phyloP scores from a whole-genome alignment of 2,888 invertebrate genomes.

The Agrenia bidenticulata region DNA sequence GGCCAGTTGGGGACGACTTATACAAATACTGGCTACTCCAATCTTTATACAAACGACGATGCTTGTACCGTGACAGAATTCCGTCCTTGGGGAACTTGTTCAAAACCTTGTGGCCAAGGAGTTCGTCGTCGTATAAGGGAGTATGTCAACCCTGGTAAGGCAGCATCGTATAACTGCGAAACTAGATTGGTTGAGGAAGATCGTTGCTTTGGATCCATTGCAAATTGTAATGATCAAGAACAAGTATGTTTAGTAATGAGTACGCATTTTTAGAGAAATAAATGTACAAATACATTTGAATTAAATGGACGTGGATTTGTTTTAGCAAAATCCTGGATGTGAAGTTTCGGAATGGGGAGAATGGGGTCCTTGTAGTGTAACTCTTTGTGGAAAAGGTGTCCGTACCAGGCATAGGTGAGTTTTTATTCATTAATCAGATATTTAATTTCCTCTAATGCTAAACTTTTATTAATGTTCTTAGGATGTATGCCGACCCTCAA shows the following conservation, averaged over 20 bases:
- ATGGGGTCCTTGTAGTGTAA: slow-evolving; percentile 59
- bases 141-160: slow-evolving; percentile 61
- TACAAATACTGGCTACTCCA: neutral
- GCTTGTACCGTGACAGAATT: slow-evolving; percentile 59
- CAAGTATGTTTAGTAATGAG: neutral
- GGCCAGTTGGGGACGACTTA: neutral
- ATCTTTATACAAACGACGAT: slow-evolving; percentile 11
- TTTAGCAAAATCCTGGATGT: slow-evolving; percentile 56
- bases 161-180: slow-evolving; percentile 62
- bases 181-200: slow-evolving; percentile 5
- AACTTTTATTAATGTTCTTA: neutral
- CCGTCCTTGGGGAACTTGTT: slow-evolving; percentile 58
- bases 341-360: slow-evolving; percentile 57
- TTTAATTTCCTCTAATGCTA: slow-evolving; percentile 1
- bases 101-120: slow-evolving; percentile 59
- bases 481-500: slow-evolving; percentile 55
- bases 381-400: slow-evolving; percentile 59
- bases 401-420: slow-evolving; percentile 57
- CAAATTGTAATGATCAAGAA: slow-evolving; percentile 15
- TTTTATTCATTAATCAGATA: slow-evolving; percentile 1
- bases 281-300: too few species aligned
- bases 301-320: too few species aligned
- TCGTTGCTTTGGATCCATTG: slow-evolving; percentile 1
- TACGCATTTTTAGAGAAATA: too few species aligned
- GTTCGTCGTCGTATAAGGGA: slow-evolving; percentile 62